Percentiles rank a stretch among this genome's conserved stretches.
Conservation (phyloP, 64 coral and sea anemone species). For the Orbicella faveolata region DNA sequence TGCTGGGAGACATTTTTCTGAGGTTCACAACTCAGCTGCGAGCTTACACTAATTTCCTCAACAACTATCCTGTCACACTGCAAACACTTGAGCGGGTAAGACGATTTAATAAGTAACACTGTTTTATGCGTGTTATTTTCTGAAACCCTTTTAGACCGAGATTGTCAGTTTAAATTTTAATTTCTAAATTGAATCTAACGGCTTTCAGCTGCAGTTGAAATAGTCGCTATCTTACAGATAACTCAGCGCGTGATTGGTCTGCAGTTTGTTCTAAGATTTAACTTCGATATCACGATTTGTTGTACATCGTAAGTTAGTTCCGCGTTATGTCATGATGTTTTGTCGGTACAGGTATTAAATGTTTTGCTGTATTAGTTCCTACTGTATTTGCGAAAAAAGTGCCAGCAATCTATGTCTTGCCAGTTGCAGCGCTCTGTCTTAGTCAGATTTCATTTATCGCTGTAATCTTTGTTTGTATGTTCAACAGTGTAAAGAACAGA, state of each 20-base stretch:
- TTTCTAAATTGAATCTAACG: no score
- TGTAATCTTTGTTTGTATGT: background rate
- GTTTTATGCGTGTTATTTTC: background rate
- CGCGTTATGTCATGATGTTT: no score
- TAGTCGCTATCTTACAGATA: background rate
- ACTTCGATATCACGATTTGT: no score
- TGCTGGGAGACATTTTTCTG: constrained; percentile 91
- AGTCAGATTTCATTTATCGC: background rate
- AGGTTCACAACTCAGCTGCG: constrained; percentile 76
- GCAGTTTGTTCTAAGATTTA: no score
- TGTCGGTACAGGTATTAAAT: no score
- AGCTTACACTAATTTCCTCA: constrained; percentile 92
- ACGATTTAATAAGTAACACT: background rate
- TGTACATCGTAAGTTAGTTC: no score
- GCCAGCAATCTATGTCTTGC: no score
- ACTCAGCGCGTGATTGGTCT: background rate
- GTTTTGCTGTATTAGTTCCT: no score
- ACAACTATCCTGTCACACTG: constrained; percentile 86
- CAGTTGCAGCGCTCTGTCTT: no score
- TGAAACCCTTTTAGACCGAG: background rate
- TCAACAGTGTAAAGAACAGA: constrained; percentile 86
- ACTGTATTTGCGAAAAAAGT: no score
- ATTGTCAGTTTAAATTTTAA: no score
- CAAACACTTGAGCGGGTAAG: constrained; percentile 83
- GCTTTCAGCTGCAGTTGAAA: background rate